Base-by-base conservation (phyloP, 2,888 invertebrate species). In the Antitype chi region DNA sequence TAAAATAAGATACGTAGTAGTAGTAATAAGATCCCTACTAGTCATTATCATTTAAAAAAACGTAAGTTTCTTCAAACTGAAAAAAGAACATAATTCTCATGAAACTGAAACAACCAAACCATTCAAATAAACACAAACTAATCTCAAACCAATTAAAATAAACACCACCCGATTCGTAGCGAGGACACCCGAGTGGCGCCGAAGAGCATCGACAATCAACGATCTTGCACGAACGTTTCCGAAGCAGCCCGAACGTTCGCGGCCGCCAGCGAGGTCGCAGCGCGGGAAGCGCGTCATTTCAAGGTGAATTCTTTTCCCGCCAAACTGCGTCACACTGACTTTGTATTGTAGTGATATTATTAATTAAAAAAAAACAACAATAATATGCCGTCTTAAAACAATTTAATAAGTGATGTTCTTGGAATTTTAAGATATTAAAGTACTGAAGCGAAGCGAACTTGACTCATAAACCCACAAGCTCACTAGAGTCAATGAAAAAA, bases 251-350 rank as follows among this genome's bases (percentile, higher is more conserved):
- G 94, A 95, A 75, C 88, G 87, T 85, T 95, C 92, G 94, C 96
- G 95, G 96, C 96, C 96, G 94, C 94, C 87, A 93, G 92, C 95
- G 96, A 96, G 96, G 96, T 91, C 95, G 91, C 66, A 86, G 90
- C 93, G 93, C 93, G 95, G 96, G 95, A 95, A 95, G 92, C 94
- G 91, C 94, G 95, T 95, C 95, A 95, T 88, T 86, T 62, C 95
- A 95, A 96, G 96, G 96, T 94, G 92, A 95, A 89, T 89, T 94
- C 93, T 94, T 95, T 96, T 95, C 95, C 95, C 95, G 95, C 95
- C 94, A 92, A 90, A 90, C 93, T 90, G 90, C 94, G 94, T 94
- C 94, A 94, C 89, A 81, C 87, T 90, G 90, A 90, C 92, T 92
- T 92, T 93, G 92, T 92, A 93, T 93, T 94, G 93, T 93, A 90